Base-by-base conservation (phyloP, 2,888 invertebrate species). In the Drosophila greeni region DNA sequence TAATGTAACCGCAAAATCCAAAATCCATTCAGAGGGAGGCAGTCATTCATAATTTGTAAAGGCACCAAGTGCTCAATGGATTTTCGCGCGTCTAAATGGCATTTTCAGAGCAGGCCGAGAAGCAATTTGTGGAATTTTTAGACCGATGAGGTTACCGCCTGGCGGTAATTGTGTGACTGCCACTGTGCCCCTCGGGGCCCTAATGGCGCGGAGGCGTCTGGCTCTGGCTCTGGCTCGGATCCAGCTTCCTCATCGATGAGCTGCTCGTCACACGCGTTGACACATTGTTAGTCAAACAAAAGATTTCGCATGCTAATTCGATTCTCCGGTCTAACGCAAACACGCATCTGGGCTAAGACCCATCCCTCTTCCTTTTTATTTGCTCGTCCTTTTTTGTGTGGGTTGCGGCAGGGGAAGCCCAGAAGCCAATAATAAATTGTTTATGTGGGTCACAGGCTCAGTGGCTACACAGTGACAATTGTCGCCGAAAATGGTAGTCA, bases 251-350 rank as follows among this genome's bases (percentile, higher is more conserved):
- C 65, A 20, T 26, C 40, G 18, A 66, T 66, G 59, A 56, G 71
- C 48, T 73, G 49, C 61, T 70, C 70, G 56, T 73, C 73, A 84
- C 75, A 82, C 83, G 82, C 83, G 77, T 81, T 81, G 81, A 81
- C 81, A 81, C 81, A 81, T 81, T 81, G 81, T 81, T 84, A 84
- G 83, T 80, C 83, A 81, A 81, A 81, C 81, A 81, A 81, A 81
- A 81, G 81, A 81, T 84, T 81, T 81, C 74, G 83, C 75, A 84
- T 84, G 81, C 83, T 84, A 81, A 81, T 81, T 84, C 81, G 85
- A 80, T 82, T 77, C 81, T 49, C 61, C 58, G 47, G 66, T 51
- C 72, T 42, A 69, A 71, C 67, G 67, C 62, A 71, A 20, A 39
- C 40, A 40, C 23, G 12, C 59, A 72, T 64, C 54, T 45, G 48